phyloP scores from a whole-genome alignment of 2,113 vertebrate species.

The Pachyramphus minor region DNA sequence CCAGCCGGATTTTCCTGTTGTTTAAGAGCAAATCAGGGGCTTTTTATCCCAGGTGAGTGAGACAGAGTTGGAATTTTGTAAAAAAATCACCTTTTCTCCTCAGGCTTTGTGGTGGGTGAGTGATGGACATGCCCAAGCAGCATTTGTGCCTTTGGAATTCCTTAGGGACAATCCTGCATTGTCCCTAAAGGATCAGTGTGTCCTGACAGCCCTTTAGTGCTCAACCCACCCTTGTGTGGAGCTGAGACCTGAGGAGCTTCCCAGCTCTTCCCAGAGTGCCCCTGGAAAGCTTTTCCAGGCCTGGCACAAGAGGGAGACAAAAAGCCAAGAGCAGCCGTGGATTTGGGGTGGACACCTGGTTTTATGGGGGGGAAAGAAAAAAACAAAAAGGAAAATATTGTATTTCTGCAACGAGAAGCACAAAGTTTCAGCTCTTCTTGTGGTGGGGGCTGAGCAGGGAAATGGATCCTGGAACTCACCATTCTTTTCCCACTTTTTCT shows the following conservation, averaged over 20 bases:
- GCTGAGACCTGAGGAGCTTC: background rate
- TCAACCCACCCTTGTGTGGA: background rate
- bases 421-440: background rate
- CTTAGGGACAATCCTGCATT: background rate
- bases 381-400: background rate
- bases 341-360: background rate
- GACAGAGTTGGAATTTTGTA: background rate
- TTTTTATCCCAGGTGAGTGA: background rate
- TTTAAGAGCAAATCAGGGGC: background rate
- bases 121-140: accelerated
- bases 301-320: slow-evolving; percentile 12
- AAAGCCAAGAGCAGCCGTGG: background rate
- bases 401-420: background rate
- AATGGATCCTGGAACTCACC: background rate
- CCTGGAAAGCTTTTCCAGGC: background rate
- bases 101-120: accelerated
- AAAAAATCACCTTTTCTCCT: background rate
- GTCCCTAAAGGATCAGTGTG: background rate
- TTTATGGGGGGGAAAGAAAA: background rate
- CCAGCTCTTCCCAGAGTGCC: background rate
- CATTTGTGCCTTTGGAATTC: background rate
- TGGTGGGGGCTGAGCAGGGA: background rate
- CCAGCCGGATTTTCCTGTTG: background rate
- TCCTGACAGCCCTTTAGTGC: accelerated
- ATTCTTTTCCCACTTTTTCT: background rate